These are phyloP conservation scores for Sycobia sp. DNA, from an alignment of 1,140 invertebrate genomes.

Conservation along the genomic window DNA sequence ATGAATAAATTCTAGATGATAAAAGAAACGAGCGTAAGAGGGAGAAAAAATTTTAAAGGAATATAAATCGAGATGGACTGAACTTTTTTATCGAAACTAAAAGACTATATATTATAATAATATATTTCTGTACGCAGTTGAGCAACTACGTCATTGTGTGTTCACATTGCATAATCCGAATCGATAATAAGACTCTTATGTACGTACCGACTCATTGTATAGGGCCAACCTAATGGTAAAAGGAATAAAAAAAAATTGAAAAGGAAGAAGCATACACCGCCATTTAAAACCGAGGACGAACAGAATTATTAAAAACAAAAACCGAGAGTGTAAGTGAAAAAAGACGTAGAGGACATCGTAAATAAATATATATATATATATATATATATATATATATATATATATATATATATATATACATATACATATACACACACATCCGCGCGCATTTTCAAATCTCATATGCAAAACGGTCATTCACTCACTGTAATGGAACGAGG, in stretches of 20 bases:
- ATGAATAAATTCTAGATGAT: too few relatives aligned
- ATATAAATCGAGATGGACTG: slow-evolving; percentile 61
- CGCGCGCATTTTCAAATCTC: too few relatives aligned
- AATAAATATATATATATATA: too few relatives aligned
- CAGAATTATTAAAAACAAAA: background rate
- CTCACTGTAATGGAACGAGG: too few relatives aligned
- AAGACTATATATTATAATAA: slow-evolving; percentile 60
- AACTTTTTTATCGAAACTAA: slow-evolving; percentile 64
- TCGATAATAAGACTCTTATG: slow-evolving; percentile 61
- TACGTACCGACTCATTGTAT: slow-evolving; percentile 49
- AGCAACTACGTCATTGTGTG: slow-evolving; percentile 61
- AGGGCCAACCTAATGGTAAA: slow-evolving; percentile 44
- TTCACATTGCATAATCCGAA: slow-evolving; percentile 62
- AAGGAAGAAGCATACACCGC: slow-evolving; percentile 25
- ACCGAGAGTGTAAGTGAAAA: too few relatives aligned
- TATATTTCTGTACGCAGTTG: slow-evolving; percentile 63
- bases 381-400: too few relatives aligned
- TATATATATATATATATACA: too few relatives aligned
- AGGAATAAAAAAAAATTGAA: slow-evolving; percentile 11
- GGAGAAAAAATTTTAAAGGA: slow-evolving; percentile 37
- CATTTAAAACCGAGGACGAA: slow-evolving; percentile 21
- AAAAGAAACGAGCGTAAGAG: slow-evolving; percentile 34
- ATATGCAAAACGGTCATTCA: too few relatives aligned
- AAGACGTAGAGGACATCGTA: too few relatives aligned
- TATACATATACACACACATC: too few relatives aligned